phyloP scores from a whole-genome alignment of 2,888 invertebrate genomes.

The Smittia sp. region DNA sequence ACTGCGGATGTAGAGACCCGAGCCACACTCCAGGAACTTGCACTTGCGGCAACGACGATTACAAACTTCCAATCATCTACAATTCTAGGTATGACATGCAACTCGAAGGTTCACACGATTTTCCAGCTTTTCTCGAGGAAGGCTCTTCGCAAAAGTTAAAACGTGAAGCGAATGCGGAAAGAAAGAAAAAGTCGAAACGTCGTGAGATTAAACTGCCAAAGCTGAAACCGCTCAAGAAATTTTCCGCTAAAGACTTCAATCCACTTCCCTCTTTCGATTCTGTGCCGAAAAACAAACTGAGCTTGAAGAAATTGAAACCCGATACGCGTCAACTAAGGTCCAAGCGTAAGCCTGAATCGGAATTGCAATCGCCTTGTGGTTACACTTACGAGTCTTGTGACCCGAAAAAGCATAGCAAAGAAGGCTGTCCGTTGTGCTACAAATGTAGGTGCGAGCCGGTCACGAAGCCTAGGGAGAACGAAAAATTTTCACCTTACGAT shows the following conservation, averaged over 20 bases:
- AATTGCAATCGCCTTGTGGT: constrained; percentile 14
- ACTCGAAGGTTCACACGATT: neutral
- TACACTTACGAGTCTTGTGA: constrained; percentile 37
- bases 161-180: neutral
- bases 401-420: neutral
- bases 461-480: neutral
- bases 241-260: constrained; percentile 15
- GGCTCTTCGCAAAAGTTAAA: constrained; percentile 1
- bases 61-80: neutral
- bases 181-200: constrained; percentile 16
- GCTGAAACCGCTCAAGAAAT: neutral
- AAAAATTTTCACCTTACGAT: constrained; percentile 20
- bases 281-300: neutral
- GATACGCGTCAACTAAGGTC: neutral
- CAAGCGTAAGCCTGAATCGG: neutral
- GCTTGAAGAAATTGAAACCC: neutral
- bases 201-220: constrained; percentile 15
- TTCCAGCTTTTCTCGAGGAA: neutral
- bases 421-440: constrained; percentile 36
- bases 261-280: neutral
- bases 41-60: neutral
- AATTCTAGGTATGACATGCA: neutral
- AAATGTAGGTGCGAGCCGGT: constrained; percentile 33
- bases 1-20: constrained; percentile 30
- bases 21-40: constrained; percentile 18